Evolutionary conservation across 2,888 invertebrate genomes (phyloP).

Genomic region (Sacculina carcini): DNA sequence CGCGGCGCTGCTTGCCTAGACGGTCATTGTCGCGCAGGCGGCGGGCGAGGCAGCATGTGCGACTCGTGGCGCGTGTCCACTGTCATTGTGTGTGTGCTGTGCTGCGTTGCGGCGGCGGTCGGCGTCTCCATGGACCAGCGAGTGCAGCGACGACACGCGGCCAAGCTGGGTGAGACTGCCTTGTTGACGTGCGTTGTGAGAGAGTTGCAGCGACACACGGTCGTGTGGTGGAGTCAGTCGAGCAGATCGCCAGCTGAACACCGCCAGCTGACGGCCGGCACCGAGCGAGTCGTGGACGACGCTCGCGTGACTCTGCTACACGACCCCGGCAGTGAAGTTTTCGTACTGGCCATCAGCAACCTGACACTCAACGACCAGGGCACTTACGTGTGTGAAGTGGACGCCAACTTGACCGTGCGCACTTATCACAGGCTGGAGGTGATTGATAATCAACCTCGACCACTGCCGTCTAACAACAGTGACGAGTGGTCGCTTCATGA

Average conservation of each 20-base stretch:
- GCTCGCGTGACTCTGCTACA: conserved; percentile 42
- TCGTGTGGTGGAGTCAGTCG: conserved; percentile 46
- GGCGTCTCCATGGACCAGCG: no score
- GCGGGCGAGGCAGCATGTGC: no score
- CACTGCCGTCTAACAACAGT: background rate
- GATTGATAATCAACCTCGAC: background rate
- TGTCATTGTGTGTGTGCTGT: no score
- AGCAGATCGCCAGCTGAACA: no score
- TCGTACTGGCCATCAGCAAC: conserved; percentile 50
- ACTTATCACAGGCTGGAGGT: conserved; percentile 52
- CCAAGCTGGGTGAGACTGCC: no score
- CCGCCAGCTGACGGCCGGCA: conserved; percentile 41
- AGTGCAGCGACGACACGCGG: no score
- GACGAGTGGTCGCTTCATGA: conserved; percentile 40
- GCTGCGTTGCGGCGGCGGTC: no score
- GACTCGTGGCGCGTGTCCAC: no score
- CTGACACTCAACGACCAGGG: conserved; percentile 43
- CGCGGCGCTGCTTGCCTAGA: no score
- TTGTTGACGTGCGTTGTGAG: conserved; percentile 52
- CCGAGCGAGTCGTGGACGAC: conserved; percentile 44
- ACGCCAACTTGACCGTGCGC: conserved; percentile 45
- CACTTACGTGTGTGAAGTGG: conserved; percentile 54
- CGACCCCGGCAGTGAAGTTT: conserved; percentile 52
- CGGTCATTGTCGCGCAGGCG: no score
- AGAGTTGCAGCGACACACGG: conserved; percentile 39